Conservation (phyloP, 2,797 vertebrate genomes). For the Pangasius krempfi region DNA sequence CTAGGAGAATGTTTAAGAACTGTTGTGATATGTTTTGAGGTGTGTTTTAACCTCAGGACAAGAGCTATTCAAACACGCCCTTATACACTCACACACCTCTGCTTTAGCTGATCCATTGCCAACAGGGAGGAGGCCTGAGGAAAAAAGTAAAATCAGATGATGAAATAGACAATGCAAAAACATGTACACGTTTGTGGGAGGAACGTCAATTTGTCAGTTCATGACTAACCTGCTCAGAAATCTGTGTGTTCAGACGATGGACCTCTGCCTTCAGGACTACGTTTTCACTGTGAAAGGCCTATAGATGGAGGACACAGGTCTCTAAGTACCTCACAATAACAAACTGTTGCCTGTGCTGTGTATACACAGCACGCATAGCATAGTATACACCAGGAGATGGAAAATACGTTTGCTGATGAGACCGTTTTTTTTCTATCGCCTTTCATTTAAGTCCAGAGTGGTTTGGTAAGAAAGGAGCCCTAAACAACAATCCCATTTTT, state of each 20-base stretch:
- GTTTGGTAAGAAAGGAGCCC: background rate
- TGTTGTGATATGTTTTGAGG: constrained; percentile 12
- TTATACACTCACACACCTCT: constrained; percentile 78
- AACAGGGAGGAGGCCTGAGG: constrained; percentile 70
- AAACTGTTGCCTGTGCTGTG: background rate
- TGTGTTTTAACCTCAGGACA: background rate
- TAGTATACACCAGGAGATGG: background rate
- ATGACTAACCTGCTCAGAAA: constrained; percentile 87
- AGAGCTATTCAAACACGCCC: background rate
- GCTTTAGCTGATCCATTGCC: constrained; percentile 88
- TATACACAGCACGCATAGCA: background rate
- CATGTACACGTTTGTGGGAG: background rate
- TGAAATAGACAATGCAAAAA: background rate
- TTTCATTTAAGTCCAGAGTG: background rate
- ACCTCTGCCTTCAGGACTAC: constrained; percentile 87
- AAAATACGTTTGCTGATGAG: background rate
- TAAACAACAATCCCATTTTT: background rate
- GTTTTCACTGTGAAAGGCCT: constrained; percentile 93
- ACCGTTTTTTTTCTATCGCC: background rate
- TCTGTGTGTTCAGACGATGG: constrained; percentile 87
- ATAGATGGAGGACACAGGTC: constrained; percentile 37
- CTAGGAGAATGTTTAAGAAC: background rate
- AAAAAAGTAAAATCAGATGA: background rate
- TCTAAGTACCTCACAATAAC: constrained; percentile 40
- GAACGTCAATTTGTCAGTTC: background rate